Percentiles rank a stretch among this genome's conserved stretches.
Evolutionary conservation across 1,140 invertebrate species (phyloP).

Genomic region (Coelopa frigida): DNA sequence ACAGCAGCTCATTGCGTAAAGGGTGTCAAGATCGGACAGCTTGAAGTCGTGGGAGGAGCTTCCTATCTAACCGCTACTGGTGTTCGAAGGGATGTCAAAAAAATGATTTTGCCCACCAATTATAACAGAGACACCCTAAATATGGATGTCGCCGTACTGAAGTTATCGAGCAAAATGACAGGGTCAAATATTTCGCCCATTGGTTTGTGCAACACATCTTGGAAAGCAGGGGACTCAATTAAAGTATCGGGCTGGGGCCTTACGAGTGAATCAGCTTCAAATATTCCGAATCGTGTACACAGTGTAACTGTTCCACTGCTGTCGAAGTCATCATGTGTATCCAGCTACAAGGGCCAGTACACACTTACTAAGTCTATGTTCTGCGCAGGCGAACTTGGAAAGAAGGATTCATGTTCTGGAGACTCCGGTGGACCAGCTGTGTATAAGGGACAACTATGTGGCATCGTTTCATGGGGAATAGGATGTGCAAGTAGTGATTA

Average conservation of each 20-base stretch:
- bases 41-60: constrained; percentile 25
- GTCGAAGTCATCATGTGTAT: constrained; percentile 18
- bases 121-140: constrained; percentile 26
- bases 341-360: constrained; percentile 22
- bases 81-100: constrained; percentile 18
- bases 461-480: constrained; percentile 52
- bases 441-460: constrained; percentile 48
- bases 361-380: constrained; percentile 32
- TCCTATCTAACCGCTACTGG: constrained; percentile 22
- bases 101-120: constrained; percentile 27
- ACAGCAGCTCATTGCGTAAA: constrained; percentile 35
- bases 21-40: constrained; percentile 20
- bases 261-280: constrained; percentile 9
- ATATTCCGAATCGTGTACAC: constrained; percentile 23
- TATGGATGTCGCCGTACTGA: constrained; percentile 31
- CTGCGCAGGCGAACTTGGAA: constrained; percentile 25
- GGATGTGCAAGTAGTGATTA: constrained; percentile 48
- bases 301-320: constrained; percentile 28
- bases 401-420: constrained; percentile 43
- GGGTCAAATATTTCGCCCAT: constrained; percentile 28
- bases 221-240: constrained; percentile 24
- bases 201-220: constrained; percentile 22
- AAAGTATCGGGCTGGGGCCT: constrained; percentile 35
- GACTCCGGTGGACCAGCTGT: constrained; percentile 58
- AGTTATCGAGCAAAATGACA: constrained; percentile 20